These are phyloP conservation scores for Leptopterna dolabrata DNA, from an alignment of 2,888 invertebrate genomes.

Conservation along the genomic window DNA sequence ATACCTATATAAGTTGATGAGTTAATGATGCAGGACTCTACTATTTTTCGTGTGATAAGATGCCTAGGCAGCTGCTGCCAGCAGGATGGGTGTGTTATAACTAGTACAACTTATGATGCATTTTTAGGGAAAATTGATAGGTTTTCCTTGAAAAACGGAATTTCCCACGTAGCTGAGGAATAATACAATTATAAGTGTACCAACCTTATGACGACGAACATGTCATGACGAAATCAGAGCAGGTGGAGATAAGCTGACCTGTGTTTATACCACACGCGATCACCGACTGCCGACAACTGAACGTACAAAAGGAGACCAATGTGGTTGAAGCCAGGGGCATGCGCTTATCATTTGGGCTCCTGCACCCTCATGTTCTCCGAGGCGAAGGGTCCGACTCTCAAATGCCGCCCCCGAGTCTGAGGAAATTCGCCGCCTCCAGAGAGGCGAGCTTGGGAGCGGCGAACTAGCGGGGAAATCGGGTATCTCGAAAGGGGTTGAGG, in stretches of 20 bases:
- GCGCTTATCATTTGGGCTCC: slow-evolving; percentile 18
- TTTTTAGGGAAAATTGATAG: too few species aligned
- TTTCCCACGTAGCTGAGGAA: too few species aligned
- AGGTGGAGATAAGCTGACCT: not conserved
- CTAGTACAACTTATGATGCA: too few species aligned
- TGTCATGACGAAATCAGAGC: not conserved
- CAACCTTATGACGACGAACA: slow-evolving; percentile 12
- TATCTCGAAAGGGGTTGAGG: not conserved
- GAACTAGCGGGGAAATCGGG: too few species aligned
- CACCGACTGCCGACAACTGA: slow-evolving; percentile 31
- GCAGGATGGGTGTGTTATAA: too few species aligned
- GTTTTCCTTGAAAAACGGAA: too few species aligned
- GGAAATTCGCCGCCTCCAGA: not conserved
- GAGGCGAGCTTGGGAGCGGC: too few species aligned
- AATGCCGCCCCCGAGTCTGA: slow-evolving; percentile 23
- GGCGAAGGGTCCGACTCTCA: not conserved
- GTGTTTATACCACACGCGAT: slow-evolving; percentile 16
- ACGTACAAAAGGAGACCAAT: not conserved
- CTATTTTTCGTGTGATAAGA: too few species aligned
- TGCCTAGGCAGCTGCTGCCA: too few species aligned
- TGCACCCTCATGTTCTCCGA: slow-evolving; percentile 29
- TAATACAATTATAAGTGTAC: too few species aligned
- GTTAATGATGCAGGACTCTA: too few species aligned
- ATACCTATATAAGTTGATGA: too few species aligned
- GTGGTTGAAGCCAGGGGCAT: slow-evolving; percentile 7